These are phyloP conservation scores for Coilia nasus DNA, from an alignment of 2,797 vertebrate species.

Conservation along the genomic window DNA sequence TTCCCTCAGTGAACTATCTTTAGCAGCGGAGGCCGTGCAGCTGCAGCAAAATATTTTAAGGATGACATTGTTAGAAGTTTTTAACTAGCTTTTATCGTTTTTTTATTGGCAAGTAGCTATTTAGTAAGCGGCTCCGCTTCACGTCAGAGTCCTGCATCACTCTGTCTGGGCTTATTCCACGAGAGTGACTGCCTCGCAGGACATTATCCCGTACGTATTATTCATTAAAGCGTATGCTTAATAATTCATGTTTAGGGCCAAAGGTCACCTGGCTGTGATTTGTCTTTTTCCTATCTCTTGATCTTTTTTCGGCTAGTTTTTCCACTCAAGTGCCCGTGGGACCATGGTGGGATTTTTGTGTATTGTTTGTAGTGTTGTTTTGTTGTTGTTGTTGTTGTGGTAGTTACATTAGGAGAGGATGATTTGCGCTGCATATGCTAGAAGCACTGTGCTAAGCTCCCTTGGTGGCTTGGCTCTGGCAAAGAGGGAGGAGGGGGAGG, in stretches of 20 bases:
- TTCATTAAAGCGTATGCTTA: conserved; percentile 54
- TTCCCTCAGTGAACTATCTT: no score
- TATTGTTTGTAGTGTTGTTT: background rate
- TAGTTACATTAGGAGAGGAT: no score
- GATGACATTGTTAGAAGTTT: no score
- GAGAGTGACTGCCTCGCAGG: no score
- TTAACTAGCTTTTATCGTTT: no score
- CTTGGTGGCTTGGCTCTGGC: conserved; percentile 19
- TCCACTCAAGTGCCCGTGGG: background rate
- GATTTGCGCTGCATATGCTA: conserved; percentile 37
- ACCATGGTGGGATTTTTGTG: background rate
- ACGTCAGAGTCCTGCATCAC: no score
- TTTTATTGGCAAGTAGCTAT: no score
- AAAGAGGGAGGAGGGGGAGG: background rate
- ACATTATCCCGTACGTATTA: no score
- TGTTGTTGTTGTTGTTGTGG: background rate
- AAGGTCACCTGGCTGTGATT: conserved; percentile 47
- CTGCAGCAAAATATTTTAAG: no score
- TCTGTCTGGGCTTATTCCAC: no score
- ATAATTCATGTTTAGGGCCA: conserved; percentile 65
- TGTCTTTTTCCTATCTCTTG: background rate
- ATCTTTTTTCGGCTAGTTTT: conserved; percentile 32
- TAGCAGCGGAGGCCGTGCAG: no score
- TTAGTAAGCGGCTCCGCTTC: no score
- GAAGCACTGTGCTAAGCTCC: conserved; percentile 27